Evolutionary conservation across 1,140 invertebrate genomes (phyloP).

Genomic region (Drosophila sp.): DNA sequence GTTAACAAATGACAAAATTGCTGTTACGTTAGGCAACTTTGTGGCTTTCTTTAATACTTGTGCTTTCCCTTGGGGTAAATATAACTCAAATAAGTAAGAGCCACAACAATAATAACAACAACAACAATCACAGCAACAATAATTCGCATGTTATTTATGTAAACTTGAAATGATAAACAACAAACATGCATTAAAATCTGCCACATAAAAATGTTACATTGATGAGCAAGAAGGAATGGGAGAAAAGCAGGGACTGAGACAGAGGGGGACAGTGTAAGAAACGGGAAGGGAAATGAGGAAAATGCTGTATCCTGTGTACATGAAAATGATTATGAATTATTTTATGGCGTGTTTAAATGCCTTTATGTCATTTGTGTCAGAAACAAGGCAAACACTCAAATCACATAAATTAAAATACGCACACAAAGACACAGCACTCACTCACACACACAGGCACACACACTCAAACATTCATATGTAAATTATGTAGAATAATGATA

Average conservation of each 20-base stretch:
- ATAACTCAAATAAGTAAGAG: constrained; percentile 23
- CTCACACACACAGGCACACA: constrained; percentile 30
- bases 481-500: constrained; percentile 64
- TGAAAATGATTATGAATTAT: constrained; percentile 78
- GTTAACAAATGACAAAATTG: constrained; percentile 25
- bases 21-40: constrained; percentile 21
- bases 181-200: constrained; percentile 67
- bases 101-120: constrained; percentile 8
- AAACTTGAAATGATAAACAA: constrained; percentile 66
- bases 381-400: constrained; percentile 71
- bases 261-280: neutral
- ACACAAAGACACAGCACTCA: constrained; percentile 39
- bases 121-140: neutral
- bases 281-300: constrained; percentile 43
- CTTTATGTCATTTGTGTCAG: constrained; percentile 71
- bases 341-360: constrained; percentile 83
- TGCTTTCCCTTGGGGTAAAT: constrained; percentile 14
- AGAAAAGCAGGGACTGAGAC: neutral
- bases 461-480: constrained; percentile 41
- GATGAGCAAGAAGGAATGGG: constrained; percentile 18
- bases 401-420: constrained; percentile 71
- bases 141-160: constrained; percentile 47
- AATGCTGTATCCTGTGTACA: constrained; percentile 61
- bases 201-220: constrained; percentile 61
- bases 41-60: constrained; percentile 31